Conservation (phyloP, 2,797 vertebrate genomes). For the Odontamblyopus rebecca region DNA sequence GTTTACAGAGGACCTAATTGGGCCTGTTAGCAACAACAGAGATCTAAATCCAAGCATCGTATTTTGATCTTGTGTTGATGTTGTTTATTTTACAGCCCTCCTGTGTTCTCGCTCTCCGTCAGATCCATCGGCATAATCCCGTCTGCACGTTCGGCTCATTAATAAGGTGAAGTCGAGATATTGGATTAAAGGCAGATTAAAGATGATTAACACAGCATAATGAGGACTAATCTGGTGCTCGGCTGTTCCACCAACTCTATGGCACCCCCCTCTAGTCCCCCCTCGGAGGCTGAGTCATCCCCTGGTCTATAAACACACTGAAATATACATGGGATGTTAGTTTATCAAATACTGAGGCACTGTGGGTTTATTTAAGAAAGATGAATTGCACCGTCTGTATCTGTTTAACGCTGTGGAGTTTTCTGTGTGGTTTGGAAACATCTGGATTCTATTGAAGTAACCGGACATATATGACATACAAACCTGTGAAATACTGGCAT, state of each 20-base stretch:
- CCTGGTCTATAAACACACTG: slow-evolving; percentile 55
- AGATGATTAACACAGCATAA: slow-evolving; percentile 70
- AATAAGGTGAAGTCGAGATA: slow-evolving; percentile 66
- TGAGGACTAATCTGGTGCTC: slow-evolving; percentile 61
- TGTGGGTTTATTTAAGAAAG: slow-evolving; percentile 39
- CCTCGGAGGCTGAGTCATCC: slow-evolving; percentile 45
- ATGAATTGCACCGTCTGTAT: slow-evolving; percentile 28
- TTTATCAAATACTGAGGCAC: slow-evolving; percentile 50
- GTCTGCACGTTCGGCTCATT: slow-evolving; percentile 53
- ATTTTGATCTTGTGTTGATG: neutral
- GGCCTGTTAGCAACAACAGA: neutral
- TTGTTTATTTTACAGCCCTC: slow-evolving; percentile 5
- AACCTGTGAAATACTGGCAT: neutral
- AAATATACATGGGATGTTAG: slow-evolving; percentile 69
- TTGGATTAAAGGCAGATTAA: slow-evolving; percentile 75
- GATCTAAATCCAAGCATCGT: slow-evolving; percentile 2
- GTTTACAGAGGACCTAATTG: neutral
- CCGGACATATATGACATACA: neutral
- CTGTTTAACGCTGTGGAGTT: slow-evolving; percentile 21
- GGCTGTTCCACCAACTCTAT: slow-evolving; percentile 50
- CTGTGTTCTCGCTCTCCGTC: neutral
- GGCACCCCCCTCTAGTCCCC: slow-evolving; percentile 47
- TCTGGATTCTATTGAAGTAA: neutral
- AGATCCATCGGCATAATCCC: slow-evolving; percentile 54
- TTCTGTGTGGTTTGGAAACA: neutral